Evolutionary conservation across 1,140 invertebrate species (phyloP).

Genomic region (Drosophila kohkoa): DNA sequence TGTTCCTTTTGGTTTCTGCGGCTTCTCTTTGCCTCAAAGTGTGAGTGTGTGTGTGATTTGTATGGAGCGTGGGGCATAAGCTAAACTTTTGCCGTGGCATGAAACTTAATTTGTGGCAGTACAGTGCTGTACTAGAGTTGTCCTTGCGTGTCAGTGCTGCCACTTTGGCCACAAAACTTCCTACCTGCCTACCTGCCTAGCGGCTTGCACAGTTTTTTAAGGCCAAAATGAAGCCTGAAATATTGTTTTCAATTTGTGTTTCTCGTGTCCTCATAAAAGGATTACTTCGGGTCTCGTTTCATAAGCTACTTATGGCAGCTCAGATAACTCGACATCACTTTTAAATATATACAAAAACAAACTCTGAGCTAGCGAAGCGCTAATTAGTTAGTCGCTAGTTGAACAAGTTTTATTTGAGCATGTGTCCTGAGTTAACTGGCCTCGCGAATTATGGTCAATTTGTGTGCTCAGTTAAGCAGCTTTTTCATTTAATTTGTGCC

Average conservation of each 20-base stretch:
- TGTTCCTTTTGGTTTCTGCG: slow-evolving; percentile 29
- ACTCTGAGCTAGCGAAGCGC: not conserved
- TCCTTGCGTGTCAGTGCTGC: slow-evolving; percentile 42
- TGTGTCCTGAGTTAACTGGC: slow-evolving; percentile 15
- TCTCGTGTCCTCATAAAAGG: not conserved
- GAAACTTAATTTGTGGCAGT: slow-evolving; percentile 58
- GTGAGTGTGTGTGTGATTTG: slow-evolving; percentile 34
- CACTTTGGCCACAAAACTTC: slow-evolving; percentile 22
- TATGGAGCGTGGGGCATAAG: slow-evolving; percentile 40
- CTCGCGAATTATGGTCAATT: slow-evolving; percentile 42
- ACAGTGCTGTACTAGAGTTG: slow-evolving; percentile 14
- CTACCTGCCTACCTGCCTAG: not conserved
- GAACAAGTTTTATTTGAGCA: slow-evolving; percentile 24
- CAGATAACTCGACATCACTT: not conserved
- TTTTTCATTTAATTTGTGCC: slow-evolving; percentile 24
- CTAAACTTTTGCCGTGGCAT: slow-evolving; percentile 46
- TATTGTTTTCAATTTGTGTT: slow-evolving; percentile 11
- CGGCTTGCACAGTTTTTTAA: slow-evolving; percentile 1
- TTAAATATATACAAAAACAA: not conserved
- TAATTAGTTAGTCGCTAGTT: slow-evolving; percentile 40
- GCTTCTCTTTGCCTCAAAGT: not conserved
- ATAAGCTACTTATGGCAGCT: not conserved
- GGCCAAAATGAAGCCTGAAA: slow-evolving; percentile 11
- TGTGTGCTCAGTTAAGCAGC: slow-evolving; percentile 30
- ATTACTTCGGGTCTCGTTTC: not conserved